Evolutionary conservation across 2,113 vertebrate genomes (phyloP).

Genomic region (Tauraco erythrolophus): DNA sequence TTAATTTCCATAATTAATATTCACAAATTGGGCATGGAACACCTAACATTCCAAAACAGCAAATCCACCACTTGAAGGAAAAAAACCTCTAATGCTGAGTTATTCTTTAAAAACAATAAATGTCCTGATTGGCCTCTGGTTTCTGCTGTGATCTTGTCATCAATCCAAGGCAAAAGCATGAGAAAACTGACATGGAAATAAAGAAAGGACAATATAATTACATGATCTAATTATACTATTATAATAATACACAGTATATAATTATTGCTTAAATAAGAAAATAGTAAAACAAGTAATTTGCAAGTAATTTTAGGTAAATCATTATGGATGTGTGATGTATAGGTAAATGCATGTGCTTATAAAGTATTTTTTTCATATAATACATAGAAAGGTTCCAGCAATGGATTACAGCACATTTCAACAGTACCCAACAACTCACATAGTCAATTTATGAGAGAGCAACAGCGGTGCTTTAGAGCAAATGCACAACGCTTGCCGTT

Average conservation of each 20-base stretch:
- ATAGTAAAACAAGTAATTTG: not conserved
- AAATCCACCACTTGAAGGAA: not conserved
- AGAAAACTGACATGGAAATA: not conserved
- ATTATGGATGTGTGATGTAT: not conserved
- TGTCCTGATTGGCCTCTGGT: not conserved
- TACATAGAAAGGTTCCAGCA: not conserved
- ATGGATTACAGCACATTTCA: not conserved
- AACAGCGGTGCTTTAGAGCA: not conserved
- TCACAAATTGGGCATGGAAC: fast-evolving
- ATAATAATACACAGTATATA: not conserved
- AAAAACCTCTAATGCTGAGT: not conserved
- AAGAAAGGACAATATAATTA: not conserved
- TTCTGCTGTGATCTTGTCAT: not conserved
- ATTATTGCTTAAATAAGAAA: not conserved
- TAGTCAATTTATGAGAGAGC: not conserved
- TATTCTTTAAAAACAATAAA: not conserved
- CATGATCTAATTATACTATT: not conserved
- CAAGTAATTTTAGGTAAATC: not conserved
- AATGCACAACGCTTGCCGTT: not conserved
- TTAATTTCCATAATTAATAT: not conserved
- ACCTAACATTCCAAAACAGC: not conserved
- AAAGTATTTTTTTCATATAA: not conserved
- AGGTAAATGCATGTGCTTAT: not conserved
- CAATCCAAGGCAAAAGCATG: not conserved
- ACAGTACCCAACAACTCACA: not conserved